Percentiles rank a stretch among this genome's conserved stretches.
These are phyloP conservation scores for Eurytemora carolleeae DNA, from an alignment of 1,140 invertebrate species.

Conservation along the genomic window DNA sequence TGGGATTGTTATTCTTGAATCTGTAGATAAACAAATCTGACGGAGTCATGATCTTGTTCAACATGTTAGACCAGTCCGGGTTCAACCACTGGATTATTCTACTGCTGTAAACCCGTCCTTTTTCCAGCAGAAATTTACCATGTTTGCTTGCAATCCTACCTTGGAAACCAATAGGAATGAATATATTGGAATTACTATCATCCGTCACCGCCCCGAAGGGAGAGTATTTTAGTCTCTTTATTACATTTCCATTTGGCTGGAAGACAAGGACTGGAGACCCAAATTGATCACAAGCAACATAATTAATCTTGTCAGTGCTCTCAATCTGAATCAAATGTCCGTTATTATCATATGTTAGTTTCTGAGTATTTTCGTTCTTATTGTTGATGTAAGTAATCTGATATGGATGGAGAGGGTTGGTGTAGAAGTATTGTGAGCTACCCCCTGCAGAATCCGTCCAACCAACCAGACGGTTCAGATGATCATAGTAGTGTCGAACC, in stretches of 20 bases:
- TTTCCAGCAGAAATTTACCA: slow-evolving; percentile 51
- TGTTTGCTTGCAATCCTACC: slow-evolving; percentile 39
- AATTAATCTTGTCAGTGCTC: slow-evolving; percentile 39
- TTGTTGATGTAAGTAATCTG: slow-evolving; percentile 68
- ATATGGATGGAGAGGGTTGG: slow-evolving; percentile 55
- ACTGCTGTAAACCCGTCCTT: slow-evolving; percentile 69
- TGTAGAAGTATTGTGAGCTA: slow-evolving; percentile 78
- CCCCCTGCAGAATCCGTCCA: slow-evolving; percentile 72
- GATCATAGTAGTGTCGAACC: slow-evolving; percentile 58
- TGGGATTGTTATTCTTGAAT: slow-evolving; percentile 79
- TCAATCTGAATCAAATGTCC: slow-evolving; percentile 48
- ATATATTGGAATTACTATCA: slow-evolving; percentile 75
- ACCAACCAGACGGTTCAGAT: slow-evolving; percentile 53
- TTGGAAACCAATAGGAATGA: slow-evolving; percentile 74
- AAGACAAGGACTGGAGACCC: slow-evolving; percentile 71
- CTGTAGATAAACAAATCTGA: slow-evolving; percentile 66
- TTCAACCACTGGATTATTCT: slow-evolving; percentile 80
- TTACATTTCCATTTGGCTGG: slow-evolving; percentile 62
- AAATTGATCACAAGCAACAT: slow-evolving; percentile 76
- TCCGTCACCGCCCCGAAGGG: slow-evolving; percentile 69
- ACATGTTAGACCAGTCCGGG: slow-evolving; percentile 64
- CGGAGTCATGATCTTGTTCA: slow-evolving; percentile 45
- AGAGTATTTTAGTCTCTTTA: slow-evolving; percentile 70
- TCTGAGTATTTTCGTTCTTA: slow-evolving; percentile 43
- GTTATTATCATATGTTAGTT: slow-evolving; percentile 64